Conservation (phyloP, 2,888 invertebrate species). For the Rhogogaster chlorosoma region DNA sequence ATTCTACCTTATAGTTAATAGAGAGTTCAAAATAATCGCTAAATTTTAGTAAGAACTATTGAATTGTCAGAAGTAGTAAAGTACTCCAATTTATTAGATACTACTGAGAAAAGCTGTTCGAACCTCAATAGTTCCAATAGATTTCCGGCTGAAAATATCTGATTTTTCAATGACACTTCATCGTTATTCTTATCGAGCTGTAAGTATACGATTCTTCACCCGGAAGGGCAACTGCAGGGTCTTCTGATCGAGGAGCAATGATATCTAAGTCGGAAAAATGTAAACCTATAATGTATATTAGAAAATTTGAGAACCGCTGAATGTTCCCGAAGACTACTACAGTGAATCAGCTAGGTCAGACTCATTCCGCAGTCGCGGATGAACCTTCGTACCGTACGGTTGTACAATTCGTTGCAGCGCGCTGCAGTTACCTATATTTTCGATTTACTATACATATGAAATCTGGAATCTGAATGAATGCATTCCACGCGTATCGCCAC, state of each 20-base stretch:
- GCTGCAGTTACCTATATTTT: not conserved
- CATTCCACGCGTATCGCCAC: not conserved
- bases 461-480: not conserved
- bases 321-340: not conserved
- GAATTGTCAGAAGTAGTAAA: not conserved
- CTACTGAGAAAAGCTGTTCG: not conserved
- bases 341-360: constrained; percentile 2
- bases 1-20: not conserved
- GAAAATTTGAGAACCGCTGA: not conserved
- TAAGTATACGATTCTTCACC: not conserved
- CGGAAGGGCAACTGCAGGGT: not conserved
- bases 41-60: not conserved
- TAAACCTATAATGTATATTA: not conserved
- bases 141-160: too few species aligned
- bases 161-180: not conserved
- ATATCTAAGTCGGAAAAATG: not conserved
- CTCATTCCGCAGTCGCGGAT: constrained; percentile 25
- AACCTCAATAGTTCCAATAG: not conserved
- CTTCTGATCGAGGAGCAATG: not conserved
- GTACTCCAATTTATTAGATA: not conserved
- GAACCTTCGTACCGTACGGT: constrained; percentile 10
- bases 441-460: not conserved
- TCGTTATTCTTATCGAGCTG: not conserved
- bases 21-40: not conserved
- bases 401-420: not conserved